Evolutionary conservation across 2,888 invertebrate species (phyloP), one percentile per base, ranked within the genome.

Genomic region (Choreutis nemorana): DNA sequence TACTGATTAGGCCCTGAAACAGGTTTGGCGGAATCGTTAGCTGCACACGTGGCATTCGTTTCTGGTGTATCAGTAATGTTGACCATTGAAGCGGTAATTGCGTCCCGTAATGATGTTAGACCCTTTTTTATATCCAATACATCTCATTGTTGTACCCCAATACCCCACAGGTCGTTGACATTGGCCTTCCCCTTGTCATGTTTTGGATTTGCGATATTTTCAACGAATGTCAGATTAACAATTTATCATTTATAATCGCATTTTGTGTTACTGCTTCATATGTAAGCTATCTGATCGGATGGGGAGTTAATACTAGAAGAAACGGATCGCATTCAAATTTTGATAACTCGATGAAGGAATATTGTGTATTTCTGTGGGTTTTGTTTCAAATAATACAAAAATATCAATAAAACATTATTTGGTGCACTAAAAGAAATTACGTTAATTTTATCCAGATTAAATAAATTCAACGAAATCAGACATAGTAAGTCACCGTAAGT

Each of bases 81-180:
- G 61, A 57, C 61, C 60, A 64, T 64, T 62, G 48, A 55, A 59
- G 53, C 62, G 50, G 57, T 63, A 67, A 73, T 73, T 71, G 57
- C 60, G 62, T 45, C 48, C 56, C 55, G 51, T 67, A 67, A 71
- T 68, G 64, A 59, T 48, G 51, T 44, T 63, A 55, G 64, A 57
- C 71, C 77, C 60, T 64, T 72, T 68, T 77, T 55, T 42, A 46
- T 50, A 56, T 45, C 42, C 42, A 49, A 55, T 59, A 51, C 55
- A 50, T 59, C 55, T 55, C 56, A 66, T 73, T 75, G 68, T 70
- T 70, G 63, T 54, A 42, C 48, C 18, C 48, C 18, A 6, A 18
- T 18, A 18, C 5, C 18, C 53, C 54, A 61, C 56, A 45, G 77
- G 75, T 78, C 77, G 55, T 71, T 78, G 77, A 77, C 77, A 72